Evolutionary conservation across 1,140 invertebrate species (phyloP).

Genomic region (Ceratina australensis): DNA sequence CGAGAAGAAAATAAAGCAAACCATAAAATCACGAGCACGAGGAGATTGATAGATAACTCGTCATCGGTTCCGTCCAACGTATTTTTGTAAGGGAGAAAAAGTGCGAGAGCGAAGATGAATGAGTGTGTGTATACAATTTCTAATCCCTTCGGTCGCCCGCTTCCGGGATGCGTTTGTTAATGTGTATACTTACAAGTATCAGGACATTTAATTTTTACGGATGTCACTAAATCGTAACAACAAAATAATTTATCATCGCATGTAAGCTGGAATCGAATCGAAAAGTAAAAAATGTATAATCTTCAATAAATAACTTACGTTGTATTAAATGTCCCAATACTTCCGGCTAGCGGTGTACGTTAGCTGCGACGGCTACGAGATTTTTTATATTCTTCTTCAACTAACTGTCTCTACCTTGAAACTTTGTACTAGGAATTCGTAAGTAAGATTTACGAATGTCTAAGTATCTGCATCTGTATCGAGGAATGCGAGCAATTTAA

Average conservation of each 20-base stretch:
- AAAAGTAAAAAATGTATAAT: too few species aligned
- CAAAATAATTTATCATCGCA: too few species aligned
- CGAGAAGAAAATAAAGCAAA: neutral
- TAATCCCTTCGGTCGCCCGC: slow-evolving; percentile 20
- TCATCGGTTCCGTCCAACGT: slow-evolving; percentile 73
- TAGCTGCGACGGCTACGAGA: neutral
- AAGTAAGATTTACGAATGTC: too few species aligned
- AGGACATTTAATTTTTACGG: too few species aligned
- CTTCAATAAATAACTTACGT: too few species aligned
- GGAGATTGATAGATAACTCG: slow-evolving; percentile 43
- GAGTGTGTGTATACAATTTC: slow-evolving; percentile 27
- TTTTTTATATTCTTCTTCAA: neutral
- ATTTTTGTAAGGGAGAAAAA: slow-evolving; percentile 71
- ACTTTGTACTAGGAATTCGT: too few species aligned
- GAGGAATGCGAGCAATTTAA: neutral
- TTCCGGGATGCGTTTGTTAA: slow-evolving; percentile 43
- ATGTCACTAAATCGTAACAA: too few species aligned
- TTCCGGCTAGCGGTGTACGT: neutral
- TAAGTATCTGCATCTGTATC: too few species aligned
- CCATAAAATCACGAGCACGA: slow-evolving; percentile 25
- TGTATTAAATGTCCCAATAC: too few species aligned
- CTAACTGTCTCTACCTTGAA: neutral
- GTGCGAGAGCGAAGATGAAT: slow-evolving; percentile 28
- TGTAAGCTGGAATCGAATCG: too few species aligned
- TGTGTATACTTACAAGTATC: too few species aligned